phyloP scores from a whole-genome alignment of 2,888 invertebrate species.

The Cantharis rufa region DNA sequence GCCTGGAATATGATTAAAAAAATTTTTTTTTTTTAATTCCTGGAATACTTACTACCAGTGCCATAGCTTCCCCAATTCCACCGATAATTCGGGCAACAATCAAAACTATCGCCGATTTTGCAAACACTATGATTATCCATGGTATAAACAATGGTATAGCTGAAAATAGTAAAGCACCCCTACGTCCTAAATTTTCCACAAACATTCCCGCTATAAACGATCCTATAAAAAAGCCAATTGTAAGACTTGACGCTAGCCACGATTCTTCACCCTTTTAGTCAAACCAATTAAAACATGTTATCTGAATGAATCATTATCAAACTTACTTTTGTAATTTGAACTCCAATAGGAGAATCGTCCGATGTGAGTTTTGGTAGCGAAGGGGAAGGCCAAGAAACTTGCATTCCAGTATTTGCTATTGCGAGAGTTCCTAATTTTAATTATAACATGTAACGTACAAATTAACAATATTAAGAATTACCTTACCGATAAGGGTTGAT shows the following conservation, averaged over 20 bases:
- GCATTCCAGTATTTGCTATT: constrained; percentile 35
- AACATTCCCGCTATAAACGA: constrained; percentile 61
- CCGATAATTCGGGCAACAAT: constrained; percentile 66
- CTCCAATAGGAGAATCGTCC: constrained; percentile 21
- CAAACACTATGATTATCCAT: constrained; percentile 52
- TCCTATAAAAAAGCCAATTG: constrained; percentile 62
- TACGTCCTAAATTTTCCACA: constrained; percentile 62
- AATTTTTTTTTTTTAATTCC: constrained; percentile 41
- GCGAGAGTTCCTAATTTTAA: not conserved
- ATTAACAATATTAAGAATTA: not conserved
- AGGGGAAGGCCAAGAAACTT: constrained; percentile 61
- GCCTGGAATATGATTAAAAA: constrained; percentile 49
- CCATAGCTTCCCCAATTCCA: constrained; percentile 71
- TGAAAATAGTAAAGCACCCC: constrained; percentile 58
- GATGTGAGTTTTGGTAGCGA: constrained; percentile 58
- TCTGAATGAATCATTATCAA: not conserved
- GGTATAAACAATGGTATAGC: constrained; percentile 60
- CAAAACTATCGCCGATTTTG: constrained; percentile 56
- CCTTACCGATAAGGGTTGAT: not conserved
- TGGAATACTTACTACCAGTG: constrained; percentile 28
- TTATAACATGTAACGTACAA: not conserved
- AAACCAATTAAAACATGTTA: not conserved
- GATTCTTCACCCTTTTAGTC: constrained; percentile 56
- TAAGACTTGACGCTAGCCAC: constrained; percentile 62
- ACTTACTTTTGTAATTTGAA: constrained; percentile 19